Percentiles rank a stretch among this genome's conserved stretches.
phyloP scores from a whole-genome alignment of 2,888 invertebrate genomes.

The Seira ritae region DNA sequence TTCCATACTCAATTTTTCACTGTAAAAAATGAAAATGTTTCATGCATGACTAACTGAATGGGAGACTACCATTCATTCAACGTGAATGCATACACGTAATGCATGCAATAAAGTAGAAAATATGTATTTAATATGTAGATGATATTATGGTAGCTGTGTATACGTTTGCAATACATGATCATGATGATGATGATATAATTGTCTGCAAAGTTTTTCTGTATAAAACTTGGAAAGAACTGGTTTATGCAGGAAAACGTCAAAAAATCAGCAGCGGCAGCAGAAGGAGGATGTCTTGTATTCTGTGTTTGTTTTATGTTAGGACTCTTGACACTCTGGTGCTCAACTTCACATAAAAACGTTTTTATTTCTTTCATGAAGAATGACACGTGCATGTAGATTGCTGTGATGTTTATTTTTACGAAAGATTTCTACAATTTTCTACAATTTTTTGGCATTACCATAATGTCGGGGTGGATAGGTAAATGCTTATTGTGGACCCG shows the following conservation, averaged over 20 bases:
- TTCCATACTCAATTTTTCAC: background rate
- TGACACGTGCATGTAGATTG: constrained; percentile 49
- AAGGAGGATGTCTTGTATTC: background rate
- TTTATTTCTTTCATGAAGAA: constrained; percentile 24
- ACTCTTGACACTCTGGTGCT: constrained; percentile 59
- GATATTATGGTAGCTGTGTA: background rate
- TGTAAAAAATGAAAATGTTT: background rate
- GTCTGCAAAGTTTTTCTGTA: too few relatives aligned
- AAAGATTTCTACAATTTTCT: too few relatives aligned
- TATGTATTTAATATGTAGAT: background rate
- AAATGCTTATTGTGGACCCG: too few relatives aligned
- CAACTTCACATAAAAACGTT: constrained; percentile 38
- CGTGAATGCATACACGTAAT: too few relatives aligned
- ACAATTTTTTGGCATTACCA: too few relatives aligned
- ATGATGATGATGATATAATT: too few relatives aligned
- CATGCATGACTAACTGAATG: background rate
- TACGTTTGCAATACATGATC: too few relatives aligned
- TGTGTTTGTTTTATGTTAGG: constrained; percentile 30
- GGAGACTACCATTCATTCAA: too few relatives aligned
- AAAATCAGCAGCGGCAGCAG: background rate
- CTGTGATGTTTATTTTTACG: background rate
- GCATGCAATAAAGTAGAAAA: too few relatives aligned
- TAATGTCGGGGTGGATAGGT: too few relatives aligned
- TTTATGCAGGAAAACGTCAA: constrained; percentile 36
- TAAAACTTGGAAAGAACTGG: constrained; percentile 44